These are phyloP conservation scores for Saguinus imperator DNA, from an alignment of 2,113 vertebrate species.

Conservation along the genomic window DNA sequence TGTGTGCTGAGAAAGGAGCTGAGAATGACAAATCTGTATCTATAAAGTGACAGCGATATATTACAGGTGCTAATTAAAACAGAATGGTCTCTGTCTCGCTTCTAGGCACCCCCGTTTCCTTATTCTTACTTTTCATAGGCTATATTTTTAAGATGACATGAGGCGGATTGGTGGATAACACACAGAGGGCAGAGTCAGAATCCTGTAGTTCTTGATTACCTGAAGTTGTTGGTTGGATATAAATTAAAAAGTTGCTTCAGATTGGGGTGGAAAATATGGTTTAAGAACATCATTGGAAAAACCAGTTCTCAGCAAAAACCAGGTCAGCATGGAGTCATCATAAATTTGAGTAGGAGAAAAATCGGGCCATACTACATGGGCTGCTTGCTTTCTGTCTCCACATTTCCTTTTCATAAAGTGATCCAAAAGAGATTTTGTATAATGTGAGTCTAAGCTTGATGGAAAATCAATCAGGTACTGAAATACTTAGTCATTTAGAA, in stretches of 20 bases:
- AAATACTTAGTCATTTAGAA: not conserved
- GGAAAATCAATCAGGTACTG: not conserved
- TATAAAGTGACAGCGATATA: not conserved
- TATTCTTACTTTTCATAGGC: not conserved
- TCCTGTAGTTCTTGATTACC: not conserved
- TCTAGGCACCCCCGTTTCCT: not conserved
- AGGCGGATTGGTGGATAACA: not conserved
- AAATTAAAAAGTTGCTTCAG: not conserved
- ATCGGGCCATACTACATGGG: not conserved
- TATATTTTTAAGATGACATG: not conserved
- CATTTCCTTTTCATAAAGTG: not conserved
- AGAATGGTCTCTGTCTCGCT: not conserved
- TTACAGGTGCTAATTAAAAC: not conserved
- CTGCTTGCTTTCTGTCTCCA: not conserved
- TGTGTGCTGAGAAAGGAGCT: not conserved
- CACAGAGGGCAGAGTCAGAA: not conserved
- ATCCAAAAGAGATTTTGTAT: not conserved
- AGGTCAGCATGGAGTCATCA: not conserved
- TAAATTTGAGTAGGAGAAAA: not conserved
- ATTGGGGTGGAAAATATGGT: not conserved
- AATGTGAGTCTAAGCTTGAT: not conserved
- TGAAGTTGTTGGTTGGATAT: not conserved
- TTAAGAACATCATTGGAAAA: not conserved
- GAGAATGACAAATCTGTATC: not conserved
- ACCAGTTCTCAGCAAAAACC: not conserved